Percentiles rank a stretch among this genome's conserved stretches.
Conservation (phyloP, 2,888 invertebrate genomes). For the Scaptodrosophila latifasciaeformis region DNA sequence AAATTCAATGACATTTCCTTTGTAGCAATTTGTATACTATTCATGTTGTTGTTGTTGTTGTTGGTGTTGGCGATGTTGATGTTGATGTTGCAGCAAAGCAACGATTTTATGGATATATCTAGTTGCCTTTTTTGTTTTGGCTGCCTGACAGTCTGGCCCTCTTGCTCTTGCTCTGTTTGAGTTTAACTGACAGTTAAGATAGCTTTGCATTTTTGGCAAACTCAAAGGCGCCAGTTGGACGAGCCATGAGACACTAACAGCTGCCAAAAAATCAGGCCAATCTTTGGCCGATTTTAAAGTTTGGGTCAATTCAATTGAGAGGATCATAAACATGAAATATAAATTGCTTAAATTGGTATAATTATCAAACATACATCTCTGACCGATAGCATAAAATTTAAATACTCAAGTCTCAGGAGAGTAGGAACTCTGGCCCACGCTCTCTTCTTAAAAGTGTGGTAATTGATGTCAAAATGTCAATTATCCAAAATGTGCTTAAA, state of each 20-base stretch:
- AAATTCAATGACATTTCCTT: conserved; percentile 55
- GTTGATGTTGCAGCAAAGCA: not conserved
- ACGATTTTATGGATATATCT: conserved; percentile 16
- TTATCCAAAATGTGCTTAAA: conserved; percentile 57
- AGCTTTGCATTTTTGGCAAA: conserved; percentile 30
- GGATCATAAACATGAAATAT: too few relatives aligned
- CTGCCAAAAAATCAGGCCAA: not conserved
- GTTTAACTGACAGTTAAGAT: conserved; percentile 37
- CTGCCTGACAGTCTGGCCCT: conserved; percentile 60
- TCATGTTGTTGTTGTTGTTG: not conserved
- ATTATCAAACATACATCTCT: too few relatives aligned
- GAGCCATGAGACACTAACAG: not conserved
- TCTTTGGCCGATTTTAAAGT: not conserved
- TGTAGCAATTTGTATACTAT: conserved; percentile 24
- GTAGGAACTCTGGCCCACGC: conserved; percentile 29
- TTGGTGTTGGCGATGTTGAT: not conserved
- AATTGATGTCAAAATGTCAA: conserved; percentile 62
- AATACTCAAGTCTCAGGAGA: too few relatives aligned
- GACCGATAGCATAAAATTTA: too few relatives aligned
- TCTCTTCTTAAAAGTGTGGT: conserved; percentile 46
- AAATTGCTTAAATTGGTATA: too few relatives aligned
- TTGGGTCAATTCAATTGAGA: too few relatives aligned
- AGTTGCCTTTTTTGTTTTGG: conserved; percentile 41
- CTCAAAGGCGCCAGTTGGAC: conserved; percentile 37
- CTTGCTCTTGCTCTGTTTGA: too few relatives aligned